Evolutionary conservation across 2,888 invertebrate genomes (phyloP).

Genomic region (Pyrrhia umbra): DNA sequence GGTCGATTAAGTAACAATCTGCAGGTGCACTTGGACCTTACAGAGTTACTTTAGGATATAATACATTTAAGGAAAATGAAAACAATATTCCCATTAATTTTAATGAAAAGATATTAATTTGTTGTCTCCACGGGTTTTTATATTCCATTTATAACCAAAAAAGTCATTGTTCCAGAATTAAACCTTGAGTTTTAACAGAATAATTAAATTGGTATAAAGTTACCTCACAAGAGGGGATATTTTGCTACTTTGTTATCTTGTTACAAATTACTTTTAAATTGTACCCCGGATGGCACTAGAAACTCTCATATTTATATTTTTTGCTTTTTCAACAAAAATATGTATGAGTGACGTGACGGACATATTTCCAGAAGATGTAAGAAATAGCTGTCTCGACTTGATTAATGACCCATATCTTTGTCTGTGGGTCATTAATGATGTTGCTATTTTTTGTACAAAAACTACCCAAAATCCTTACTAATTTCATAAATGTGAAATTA

Average conservation of each 20-base stretch:
- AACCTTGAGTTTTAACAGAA: conserved; percentile 32
- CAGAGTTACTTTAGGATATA: no score
- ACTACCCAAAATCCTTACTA: no score
- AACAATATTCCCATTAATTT: conserved; percentile 12
- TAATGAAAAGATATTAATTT: conserved; percentile 7
- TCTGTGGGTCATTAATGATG: neutral
- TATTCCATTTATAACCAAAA: conserved; percentile 11
- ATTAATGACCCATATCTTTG: neutral
- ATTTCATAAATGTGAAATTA: no score
- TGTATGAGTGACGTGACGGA: neutral
- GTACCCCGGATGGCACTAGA: conserved; percentile 8
- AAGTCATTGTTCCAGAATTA: conserved; percentile 25
- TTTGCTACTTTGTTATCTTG: conserved; percentile 29
- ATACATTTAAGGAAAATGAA: neutral
- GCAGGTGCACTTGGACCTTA: no score
- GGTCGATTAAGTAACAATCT: no score
- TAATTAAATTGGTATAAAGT: conserved; percentile 33
- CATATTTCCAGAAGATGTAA: neutral
- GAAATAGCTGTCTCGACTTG: neutral
- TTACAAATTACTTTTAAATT: conserved; percentile 29
- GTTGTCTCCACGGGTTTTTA: neutral
- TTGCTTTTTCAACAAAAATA: conserved; percentile 2
- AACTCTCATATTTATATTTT: conserved; percentile 1
- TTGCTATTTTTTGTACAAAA: neutral
- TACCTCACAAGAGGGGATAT: conserved; percentile 20